A percentile compares a stretch with the other conserved stretches of the same genome.
These are phyloP conservation scores for Hydropsyche tenuis DNA, from an alignment of 1,140 invertebrate genomes.

Conservation along the genomic window DNA sequence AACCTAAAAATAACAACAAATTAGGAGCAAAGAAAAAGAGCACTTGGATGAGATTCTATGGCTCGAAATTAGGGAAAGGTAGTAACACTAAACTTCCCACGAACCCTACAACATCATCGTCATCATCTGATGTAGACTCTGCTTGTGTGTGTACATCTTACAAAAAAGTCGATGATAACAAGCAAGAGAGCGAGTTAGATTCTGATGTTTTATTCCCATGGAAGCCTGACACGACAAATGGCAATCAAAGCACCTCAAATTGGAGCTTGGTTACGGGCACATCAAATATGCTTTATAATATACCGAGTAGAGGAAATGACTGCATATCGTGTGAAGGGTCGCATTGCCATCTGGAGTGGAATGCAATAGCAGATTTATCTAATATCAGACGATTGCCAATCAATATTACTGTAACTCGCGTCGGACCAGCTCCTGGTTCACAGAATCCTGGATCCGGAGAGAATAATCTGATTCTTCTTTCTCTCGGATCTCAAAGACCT, in stretches of 20 bases:
- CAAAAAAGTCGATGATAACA: constrained; percentile 34
- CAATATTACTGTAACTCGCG: constrained; percentile 42
- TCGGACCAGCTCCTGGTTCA: constrained; percentile 25
- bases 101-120: not conserved
- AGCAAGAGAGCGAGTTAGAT: constrained; percentile 49
- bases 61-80: constrained; percentile 20
- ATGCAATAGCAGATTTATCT: constrained; percentile 5
- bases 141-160: constrained; percentile 60
- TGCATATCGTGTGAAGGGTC: constrained; percentile 37
- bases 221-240: constrained; percentile 30
- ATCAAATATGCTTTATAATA: not conserved
- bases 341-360: constrained; percentile 32
- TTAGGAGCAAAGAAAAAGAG: constrained; percentile 38
- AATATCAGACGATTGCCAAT: constrained; percentile 34
- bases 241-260: not conserved
- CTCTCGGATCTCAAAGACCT: constrained; percentile 31
- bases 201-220: constrained; percentile 17
- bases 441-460: constrained; percentile 6
- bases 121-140: constrained; percentile 42
- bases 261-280: constrained; percentile 12
- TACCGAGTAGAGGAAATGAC: not conserved
- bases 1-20: constrained; percentile 24
- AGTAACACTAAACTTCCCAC: constrained; percentile 31
- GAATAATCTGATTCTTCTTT: constrained; percentile 37
- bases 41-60: constrained; percentile 38